phyloP scores from a whole-genome alignment of 2,113 vertebrate genomes.

The Lynx canadensis region DNA sequence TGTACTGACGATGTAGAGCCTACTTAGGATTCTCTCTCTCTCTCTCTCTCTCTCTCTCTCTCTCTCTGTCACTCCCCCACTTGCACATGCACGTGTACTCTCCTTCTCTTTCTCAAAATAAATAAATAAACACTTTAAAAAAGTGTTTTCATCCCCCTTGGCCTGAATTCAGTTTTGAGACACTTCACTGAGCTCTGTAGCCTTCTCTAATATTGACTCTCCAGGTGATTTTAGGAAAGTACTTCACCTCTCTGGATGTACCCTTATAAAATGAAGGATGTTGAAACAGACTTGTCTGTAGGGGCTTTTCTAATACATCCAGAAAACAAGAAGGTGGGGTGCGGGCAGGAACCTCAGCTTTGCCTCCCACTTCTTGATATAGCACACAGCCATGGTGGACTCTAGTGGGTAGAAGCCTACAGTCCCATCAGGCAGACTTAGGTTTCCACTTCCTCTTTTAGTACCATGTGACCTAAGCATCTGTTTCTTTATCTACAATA shows the following conservation, averaged over 20 bases:
- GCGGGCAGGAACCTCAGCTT: not conserved
- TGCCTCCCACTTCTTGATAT: fast-evolving
- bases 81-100: no score
- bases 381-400: not conserved
- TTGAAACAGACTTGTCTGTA: not conserved
- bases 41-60: not conserved
- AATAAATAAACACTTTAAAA: no score
- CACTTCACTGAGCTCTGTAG: not conserved
- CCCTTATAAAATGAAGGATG: not conserved
- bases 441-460: not conserved
- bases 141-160: not conserved
- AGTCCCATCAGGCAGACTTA: not conserved
- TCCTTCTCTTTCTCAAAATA: not conserved
- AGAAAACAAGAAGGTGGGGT: not conserved
- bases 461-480: not conserved
- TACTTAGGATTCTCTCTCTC: not conserved
- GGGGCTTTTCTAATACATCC: not conserved
- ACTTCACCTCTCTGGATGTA: not conserved
- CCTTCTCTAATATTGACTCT: not conserved
- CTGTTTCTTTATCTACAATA: not conserved
- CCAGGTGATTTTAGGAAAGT: not conserved
- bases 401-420: not conserved
- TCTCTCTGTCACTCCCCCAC: not conserved
- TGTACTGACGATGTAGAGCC: not conserved
- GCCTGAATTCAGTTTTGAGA: not conserved